Conservation (phyloP, 2,888 invertebrate genomes). For the Acleris cristana region DNA sequence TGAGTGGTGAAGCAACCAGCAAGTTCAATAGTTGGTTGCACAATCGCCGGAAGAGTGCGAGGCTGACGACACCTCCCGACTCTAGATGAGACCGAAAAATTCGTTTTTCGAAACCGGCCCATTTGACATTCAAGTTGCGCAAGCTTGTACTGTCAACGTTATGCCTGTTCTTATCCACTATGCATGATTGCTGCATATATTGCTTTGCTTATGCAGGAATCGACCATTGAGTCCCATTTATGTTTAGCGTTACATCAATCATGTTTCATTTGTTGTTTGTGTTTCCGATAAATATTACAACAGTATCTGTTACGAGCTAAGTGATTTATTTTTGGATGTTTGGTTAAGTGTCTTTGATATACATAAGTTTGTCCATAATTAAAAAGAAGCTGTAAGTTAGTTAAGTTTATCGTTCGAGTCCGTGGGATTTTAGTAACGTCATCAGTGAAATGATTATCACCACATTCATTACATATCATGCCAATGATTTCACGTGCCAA, state of each 20-base stretch:
- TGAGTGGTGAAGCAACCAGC: slow-evolving; percentile 54
- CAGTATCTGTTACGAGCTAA: no score
- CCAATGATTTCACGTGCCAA: slow-evolving; percentile 25
- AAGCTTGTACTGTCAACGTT: slow-evolving; percentile 47
- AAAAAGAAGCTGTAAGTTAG: no score
- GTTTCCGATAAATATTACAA: no score
- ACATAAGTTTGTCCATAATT: no score
- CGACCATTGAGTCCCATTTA: no score
- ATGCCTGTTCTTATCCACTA: slow-evolving; percentile 44
- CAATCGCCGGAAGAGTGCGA: slow-evolving; percentile 62
- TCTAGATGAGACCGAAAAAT: slow-evolving; percentile 59
- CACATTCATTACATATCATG: slow-evolving; percentile 7
- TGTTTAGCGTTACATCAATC: no score
- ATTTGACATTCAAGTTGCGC: slow-evolving; percentile 73
- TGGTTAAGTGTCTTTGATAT: no score
- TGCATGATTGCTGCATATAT: not conserved
- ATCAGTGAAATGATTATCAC: slow-evolving; percentile 22
- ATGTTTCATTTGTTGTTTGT: no score
- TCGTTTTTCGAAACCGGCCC: slow-evolving; percentile 64
- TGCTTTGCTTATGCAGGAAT: not conserved
- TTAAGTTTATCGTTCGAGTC: no score
- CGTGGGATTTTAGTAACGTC: not conserved
- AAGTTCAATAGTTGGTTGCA: slow-evolving; percentile 69
- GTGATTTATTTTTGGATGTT: no score
- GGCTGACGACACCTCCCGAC: slow-evolving; percentile 57